Conservation (phyloP, 30 jellyfish, hydroid and myxozoan genomes). For the Hydractinia echinata region DNA sequence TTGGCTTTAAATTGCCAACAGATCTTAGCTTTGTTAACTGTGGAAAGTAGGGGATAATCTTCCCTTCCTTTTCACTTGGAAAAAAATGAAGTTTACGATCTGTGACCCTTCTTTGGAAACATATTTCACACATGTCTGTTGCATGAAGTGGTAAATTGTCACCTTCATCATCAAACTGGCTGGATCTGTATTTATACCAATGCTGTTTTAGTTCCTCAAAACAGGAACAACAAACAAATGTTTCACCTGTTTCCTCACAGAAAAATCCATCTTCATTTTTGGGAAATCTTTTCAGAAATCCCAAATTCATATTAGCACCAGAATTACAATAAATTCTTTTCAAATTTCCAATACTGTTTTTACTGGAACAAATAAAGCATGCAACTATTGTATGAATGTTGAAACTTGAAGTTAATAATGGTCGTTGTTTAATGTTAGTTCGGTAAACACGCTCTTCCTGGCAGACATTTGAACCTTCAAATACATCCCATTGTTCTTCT, state of each 20-base stretch:
- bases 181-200: not conserved
- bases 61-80: too few species aligned
- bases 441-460: slow-evolving; percentile 56
- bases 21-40: not conserved
- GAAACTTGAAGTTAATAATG: not conserved
- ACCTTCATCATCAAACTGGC: not conserved
- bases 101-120: too few species aligned
- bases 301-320: slow-evolving; percentile 2
- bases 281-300: slow-evolving; percentile 7
- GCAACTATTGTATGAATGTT: not conserved
- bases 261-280: not conserved
- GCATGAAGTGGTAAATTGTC: not conserved
- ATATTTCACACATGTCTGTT: too few species aligned
- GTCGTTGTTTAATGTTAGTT: slow-evolving; percentile 15
- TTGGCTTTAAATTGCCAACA: not conserved
- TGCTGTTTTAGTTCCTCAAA: slow-evolving; percentile 6
- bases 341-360: not conserved
- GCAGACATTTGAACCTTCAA: slow-evolving; percentile 28
- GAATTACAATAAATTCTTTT: slow-evolving; percentile 1
- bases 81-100: too few species aligned
- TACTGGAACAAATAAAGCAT: slow-evolving; percentile 1
- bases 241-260: slow-evolving; percentile 17
- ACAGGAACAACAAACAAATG: slow-evolving; percentile 10
- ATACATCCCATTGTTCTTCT: slow-evolving; percentile 40
- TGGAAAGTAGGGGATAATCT: slow-evolving; percentile 6